Evolutionary conservation across 2,888 invertebrate genomes (phyloP).

Genomic region (Lordiphosa andalusiaca): DNA sequence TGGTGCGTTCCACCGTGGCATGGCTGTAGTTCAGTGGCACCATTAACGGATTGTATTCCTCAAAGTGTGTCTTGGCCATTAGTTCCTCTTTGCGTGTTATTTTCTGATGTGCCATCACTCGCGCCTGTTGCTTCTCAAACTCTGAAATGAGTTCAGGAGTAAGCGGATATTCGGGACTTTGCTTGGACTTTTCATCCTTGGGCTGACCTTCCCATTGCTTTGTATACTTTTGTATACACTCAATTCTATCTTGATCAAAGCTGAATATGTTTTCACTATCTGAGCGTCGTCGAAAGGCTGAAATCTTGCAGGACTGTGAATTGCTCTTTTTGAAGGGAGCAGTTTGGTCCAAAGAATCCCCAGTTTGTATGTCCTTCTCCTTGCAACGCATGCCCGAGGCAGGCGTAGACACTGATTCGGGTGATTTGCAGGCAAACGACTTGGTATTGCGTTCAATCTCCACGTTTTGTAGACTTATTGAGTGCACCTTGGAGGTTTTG

Average conservation of each 20-base stretch:
- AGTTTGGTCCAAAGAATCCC: conserved; percentile 76
- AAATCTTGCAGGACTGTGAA: conserved; percentile 78
- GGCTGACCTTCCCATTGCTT: conserved; percentile 75
- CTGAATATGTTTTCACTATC: conserved; percentile 87
- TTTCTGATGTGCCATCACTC: conserved; percentile 78
- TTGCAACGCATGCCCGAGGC: conserved; percentile 68
- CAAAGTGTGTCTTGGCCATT: conserved; percentile 85
- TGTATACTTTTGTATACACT: conserved; percentile 84
- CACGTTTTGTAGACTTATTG: conserved; percentile 86
- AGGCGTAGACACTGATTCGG: conserved; percentile 74
- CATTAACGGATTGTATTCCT: conserved; percentile 87
- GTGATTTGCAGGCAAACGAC: conserved; percentile 77
- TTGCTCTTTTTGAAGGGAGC: conserved; percentile 64
- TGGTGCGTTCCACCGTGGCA: conserved; percentile 90
- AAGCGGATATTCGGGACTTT: conserved; percentile 82
- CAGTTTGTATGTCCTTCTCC: conserved; percentile 78
- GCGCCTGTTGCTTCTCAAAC: conserved; percentile 82
- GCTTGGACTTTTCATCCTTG: conserved; percentile 82
- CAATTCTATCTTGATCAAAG: conserved; percentile 88
- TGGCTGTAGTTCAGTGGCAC: conserved; percentile 84
- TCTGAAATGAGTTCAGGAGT: conserved; percentile 84
- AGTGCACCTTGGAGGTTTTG: conserved; percentile 84
- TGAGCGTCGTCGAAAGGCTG: conserved; percentile 84
- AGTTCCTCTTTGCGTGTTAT: conserved; percentile 84
- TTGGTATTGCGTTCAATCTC: conserved; percentile 84